Conservation (phyloP, 2,113 vertebrate genomes). For the Cyanocitta stelleri region DNA sequence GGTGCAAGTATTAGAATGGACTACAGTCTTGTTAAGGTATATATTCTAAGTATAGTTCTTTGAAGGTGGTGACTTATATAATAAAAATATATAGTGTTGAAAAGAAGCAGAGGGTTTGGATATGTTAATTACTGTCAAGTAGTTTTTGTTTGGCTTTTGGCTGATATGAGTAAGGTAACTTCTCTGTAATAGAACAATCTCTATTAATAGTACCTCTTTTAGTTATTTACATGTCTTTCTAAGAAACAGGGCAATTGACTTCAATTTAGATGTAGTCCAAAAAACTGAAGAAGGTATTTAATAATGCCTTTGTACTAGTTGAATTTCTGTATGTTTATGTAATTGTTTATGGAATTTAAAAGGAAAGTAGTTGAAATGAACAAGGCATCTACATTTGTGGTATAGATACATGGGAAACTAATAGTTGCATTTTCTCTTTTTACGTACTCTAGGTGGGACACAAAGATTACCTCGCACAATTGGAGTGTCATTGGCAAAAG, state of each 20-base stretch:
- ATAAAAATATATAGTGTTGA: not conserved
- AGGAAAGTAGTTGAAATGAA: not conserved
- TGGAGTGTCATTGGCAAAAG: slow-evolving; percentile 88
- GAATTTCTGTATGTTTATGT: not conserved
- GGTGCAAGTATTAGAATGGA: not conserved
- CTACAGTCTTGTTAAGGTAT: not conserved
- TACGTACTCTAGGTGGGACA: slow-evolving; percentile 82
- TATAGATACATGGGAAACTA: not conserved
- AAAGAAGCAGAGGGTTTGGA: not conserved
- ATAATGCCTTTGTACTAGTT: not conserved
- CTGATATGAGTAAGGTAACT: not conserved
- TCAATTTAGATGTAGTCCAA: not conserved
- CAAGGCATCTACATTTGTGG: not conserved
- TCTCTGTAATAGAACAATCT: not conserved
- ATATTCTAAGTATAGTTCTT: not conserved
- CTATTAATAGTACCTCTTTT: not conserved
- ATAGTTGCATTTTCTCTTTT: not conserved
- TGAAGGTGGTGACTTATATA: not conserved
- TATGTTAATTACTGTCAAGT: not conserved
- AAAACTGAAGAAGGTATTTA: not conserved
- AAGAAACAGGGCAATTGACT: not conserved
- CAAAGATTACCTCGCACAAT: slow-evolving; percentile 89
- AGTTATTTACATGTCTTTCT: not conserved
- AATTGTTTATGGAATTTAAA: not conserved
- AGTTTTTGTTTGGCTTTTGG: not conserved